Evolutionary conservation across 2,888 invertebrate genomes (phyloP).

Genomic region (Mythimna ferrago): DNA sequence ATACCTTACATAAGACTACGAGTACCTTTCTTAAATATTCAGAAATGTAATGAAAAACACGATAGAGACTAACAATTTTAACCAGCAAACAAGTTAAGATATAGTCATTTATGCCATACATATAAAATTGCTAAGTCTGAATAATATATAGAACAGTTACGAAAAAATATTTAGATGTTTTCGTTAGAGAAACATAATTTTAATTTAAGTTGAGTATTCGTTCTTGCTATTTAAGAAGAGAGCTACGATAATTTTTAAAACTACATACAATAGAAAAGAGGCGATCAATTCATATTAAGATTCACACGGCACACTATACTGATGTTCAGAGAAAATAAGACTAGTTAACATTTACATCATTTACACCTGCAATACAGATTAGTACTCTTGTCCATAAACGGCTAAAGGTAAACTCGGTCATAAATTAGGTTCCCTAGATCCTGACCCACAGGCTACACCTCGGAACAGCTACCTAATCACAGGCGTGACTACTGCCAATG

Average conservation of each 20-base stretch:
- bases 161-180: too few species aligned
- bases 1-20: too few species aligned
- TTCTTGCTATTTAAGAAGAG: background rate
- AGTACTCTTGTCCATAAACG: background rate
- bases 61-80: too few species aligned
- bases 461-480: slow-evolving; percentile 20
- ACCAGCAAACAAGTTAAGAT: too few species aligned
- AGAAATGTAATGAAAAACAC: too few species aligned
- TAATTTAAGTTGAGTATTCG: too few species aligned
- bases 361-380: background rate
- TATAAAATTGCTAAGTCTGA: too few species aligned
- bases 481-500: slow-evolving; percentile 29
- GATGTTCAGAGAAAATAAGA: too few species aligned
- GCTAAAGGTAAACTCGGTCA: background rate
- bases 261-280: background rate
- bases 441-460: slow-evolving; percentile 21
- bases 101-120: too few species aligned
- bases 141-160: too few species aligned
- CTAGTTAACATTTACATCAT: background rate
- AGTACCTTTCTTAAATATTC: too few species aligned
- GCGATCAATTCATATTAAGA: background rate
- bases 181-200: too few species aligned
- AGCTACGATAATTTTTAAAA: background rate
- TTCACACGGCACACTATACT: background rate
- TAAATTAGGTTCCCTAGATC: background rate